Base-by-base conservation (phyloP, 2,797 vertebrate genomes). In the Anas capensis region DNA sequence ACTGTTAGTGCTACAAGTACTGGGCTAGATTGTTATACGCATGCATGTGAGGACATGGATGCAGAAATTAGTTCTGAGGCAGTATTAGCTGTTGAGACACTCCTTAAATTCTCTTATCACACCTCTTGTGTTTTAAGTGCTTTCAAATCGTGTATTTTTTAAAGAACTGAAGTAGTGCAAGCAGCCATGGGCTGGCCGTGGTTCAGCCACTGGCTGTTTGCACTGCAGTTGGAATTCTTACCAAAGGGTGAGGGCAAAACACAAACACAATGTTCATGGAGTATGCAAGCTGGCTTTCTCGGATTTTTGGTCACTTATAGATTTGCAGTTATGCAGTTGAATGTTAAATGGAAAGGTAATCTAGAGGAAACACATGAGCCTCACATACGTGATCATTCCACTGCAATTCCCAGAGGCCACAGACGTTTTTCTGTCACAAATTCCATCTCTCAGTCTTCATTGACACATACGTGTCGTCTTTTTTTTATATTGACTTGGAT, bases 261-360 rank as follows among this genome's bases (percentile, higher is more conserved):
- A 18, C 24, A 26, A 11, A 12, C 14, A 14, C 29, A 62, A 6
- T 58, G 31, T n/a, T 21, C 48, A 14, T 31, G 72, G 51, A 58
- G 12, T 56, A 11, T 0, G 2, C 0, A 2, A 48, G 17, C 26
- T 82, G 58, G 6, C 36, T 42, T 42, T 64, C 40, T 0, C 0
- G 51, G 70, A 76, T 11, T 73, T 91, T 61, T 51, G 72, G 12
- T 75, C 14, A 31, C 56, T 31, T 64, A 46, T 77, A 68, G 38
- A 61, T 62, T 51, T 91, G 48, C 27, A 77, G n/a, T 92, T 84
- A 19, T 31, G 31, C 34, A 17, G 26, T 4, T 81, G 42, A 82
- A 40, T 31, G 40, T 36, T 62, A 58, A 84, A 60, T 54, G 49
- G 65, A 66, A 76, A 53, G 2, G 34, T 79, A 20, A 64, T 66